Evolutionary conservation across 2,797 vertebrate species (phyloP).

Genomic region (Antennarius maculatus): DNA sequence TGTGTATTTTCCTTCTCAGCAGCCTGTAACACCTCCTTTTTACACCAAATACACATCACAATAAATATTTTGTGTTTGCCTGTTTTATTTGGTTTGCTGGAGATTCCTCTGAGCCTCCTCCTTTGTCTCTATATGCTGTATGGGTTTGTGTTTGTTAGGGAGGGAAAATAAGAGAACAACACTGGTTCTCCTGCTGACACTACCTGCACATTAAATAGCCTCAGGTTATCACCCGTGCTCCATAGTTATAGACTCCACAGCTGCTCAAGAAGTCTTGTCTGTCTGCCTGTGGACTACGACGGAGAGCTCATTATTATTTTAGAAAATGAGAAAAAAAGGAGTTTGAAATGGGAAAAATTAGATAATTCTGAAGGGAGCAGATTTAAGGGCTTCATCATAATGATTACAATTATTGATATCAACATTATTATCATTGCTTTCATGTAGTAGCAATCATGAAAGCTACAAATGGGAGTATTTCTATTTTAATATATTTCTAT

Average conservation of each 20-base stretch:
- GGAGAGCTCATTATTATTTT: not conserved
- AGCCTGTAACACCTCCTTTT: not conserved
- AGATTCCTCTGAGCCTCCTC: slow-evolving; percentile 17
- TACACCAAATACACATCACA: slow-evolving; percentile 5
- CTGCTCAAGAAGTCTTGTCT: not conserved
- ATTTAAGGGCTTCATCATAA: not conserved
- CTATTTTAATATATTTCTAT: no score
- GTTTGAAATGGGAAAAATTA: not conserved
- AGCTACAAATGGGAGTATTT: no score
- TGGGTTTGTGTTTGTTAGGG: slow-evolving; percentile 5
- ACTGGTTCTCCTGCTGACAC: slow-evolving; percentile 28
- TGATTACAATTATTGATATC: no score
- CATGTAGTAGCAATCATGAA: no score
- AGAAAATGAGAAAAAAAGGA: not conserved
- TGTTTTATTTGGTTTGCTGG: slow-evolving; percentile 27
- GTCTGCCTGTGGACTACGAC: not conserved
- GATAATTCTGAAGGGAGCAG: not conserved
- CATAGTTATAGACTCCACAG: slow-evolving; percentile 14
- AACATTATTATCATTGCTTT: no score
- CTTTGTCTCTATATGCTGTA: slow-evolving; percentile 12
- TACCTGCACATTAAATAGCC: slow-evolving; percentile 30
- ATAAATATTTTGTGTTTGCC: slow-evolving; percentile 9
- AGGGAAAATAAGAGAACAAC: slow-evolving; percentile 14
- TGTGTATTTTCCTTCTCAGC: not conserved
- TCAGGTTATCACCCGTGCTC: slow-evolving; percentile 23